Conservation (phyloP, 2,888 invertebrate genomes). For the Drosophila engyochracea region DNA sequence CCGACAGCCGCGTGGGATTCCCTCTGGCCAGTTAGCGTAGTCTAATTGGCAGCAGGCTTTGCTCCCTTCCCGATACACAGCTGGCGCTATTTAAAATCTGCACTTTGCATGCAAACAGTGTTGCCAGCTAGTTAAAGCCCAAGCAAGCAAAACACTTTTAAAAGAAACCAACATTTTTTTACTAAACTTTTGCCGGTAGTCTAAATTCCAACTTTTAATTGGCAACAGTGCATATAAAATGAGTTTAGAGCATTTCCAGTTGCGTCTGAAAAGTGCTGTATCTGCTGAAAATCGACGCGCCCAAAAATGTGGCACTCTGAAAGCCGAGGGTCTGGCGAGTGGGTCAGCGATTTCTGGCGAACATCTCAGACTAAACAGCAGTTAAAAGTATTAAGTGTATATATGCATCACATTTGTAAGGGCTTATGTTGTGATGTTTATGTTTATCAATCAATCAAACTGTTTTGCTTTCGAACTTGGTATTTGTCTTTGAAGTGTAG, state of each 20-base stretch:
- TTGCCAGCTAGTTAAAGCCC: slow-evolving; percentile 2
- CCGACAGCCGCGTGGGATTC: slow-evolving; percentile 46
- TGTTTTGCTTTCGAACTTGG: background rate
- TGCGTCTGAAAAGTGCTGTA: slow-evolving; percentile 24
- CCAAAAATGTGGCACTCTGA: slow-evolving; percentile 24
- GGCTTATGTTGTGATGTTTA: background rate
- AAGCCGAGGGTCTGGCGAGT: slow-evolving; percentile 13
- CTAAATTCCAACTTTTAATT: background rate
- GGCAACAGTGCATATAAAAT: slow-evolving; percentile 12
- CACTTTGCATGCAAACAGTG: slow-evolving; percentile 14
- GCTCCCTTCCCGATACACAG: slow-evolving; percentile 7
- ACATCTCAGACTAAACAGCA: background rate
- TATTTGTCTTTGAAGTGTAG: slow-evolving; percentile 4
- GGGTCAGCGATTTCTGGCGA: slow-evolving; percentile 42
- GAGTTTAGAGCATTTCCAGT: slow-evolving; percentile 9
- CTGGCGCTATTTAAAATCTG: slow-evolving; percentile 9
- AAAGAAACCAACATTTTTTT: background rate
- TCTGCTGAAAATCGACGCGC: slow-evolving; percentile 26
- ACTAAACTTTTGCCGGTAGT: background rate
- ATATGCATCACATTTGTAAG: background rate
- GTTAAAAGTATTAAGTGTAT: slow-evolving; percentile 4
- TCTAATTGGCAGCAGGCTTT: slow-evolving; percentile 39
- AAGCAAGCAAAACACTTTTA: background rate
- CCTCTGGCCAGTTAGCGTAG: slow-evolving; percentile 32
- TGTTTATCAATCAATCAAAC: slow-evolving; percentile 20